Conservation (phyloP, 2,113 vertebrate genomes). For the Prionailurus viverrinus region DNA sequence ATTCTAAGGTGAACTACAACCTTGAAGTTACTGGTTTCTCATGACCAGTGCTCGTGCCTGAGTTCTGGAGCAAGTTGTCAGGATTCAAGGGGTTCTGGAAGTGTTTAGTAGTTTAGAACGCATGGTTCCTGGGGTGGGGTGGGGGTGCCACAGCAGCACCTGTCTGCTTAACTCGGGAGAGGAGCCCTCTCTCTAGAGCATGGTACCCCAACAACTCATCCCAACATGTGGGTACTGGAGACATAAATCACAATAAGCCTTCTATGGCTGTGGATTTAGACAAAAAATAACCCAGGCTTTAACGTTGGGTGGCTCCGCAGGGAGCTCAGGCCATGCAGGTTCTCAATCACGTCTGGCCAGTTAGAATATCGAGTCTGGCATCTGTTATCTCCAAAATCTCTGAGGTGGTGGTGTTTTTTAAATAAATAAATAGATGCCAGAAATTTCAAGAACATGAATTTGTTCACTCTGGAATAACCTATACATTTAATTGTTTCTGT, state of each 20-base stretch:
- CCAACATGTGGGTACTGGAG: background rate
- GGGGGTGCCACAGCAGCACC: background rate
- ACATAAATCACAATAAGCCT: background rate
- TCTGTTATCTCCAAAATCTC: slow-evolving; percentile 71
- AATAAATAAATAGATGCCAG: slow-evolving; percentile 20
- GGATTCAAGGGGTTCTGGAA: background rate
- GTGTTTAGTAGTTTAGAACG: background rate
- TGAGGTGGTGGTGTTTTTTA: background rate
- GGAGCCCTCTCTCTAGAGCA: background rate
- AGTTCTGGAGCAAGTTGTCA: background rate
- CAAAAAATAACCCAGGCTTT: background rate
- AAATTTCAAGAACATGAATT: slow-evolving; percentile 1
- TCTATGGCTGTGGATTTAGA: background rate
- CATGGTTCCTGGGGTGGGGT: background rate
- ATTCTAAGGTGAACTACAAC: background rate
- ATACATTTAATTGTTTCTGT: background rate
- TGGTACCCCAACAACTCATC: background rate
- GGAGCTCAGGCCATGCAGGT: slow-evolving; percentile 61
- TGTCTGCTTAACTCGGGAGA: background rate
- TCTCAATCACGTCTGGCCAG: slow-evolving; percentile 55
- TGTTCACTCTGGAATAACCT: background rate
- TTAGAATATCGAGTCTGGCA: slow-evolving; percentile 55
- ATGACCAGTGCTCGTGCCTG: background rate
- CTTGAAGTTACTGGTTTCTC: background rate
- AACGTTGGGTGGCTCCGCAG: background rate